These are phyloP conservation scores for Cosmorhoe ocellata DNA, from an alignment of 2,888 invertebrate genomes.

Conservation along the genomic window DNA sequence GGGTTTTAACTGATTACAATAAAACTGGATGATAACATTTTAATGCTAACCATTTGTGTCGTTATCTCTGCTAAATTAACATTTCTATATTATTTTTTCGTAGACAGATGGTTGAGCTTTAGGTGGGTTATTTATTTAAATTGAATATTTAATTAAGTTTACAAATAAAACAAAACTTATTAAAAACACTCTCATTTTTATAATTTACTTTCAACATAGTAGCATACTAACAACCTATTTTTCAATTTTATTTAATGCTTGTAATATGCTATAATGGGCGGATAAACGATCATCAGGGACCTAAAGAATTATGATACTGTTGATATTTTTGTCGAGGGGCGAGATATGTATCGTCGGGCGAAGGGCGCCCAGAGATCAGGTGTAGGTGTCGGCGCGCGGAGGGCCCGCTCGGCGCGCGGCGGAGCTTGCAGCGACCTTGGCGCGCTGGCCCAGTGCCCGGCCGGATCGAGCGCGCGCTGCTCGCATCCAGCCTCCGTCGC, in stretches of 20 bases:
- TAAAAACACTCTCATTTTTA: too few species aligned
- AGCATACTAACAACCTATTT: too few species aligned
- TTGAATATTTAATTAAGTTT: not conserved
- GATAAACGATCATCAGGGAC: too few species aligned
- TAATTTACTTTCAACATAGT: too few species aligned
- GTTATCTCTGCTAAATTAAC: slow-evolving; percentile 11
- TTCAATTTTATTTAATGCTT: too few species aligned
- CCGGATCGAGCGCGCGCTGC: slow-evolving; percentile 24
- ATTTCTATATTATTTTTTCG: slow-evolving; percentile 5
- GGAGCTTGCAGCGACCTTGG: slow-evolving; percentile 36
- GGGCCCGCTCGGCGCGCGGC: slow-evolving; percentile 14
- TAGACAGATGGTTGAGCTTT: not conserved
- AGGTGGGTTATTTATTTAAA: too few species aligned
- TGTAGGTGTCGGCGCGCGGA: slow-evolving; percentile 11
- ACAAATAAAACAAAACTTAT: too few species aligned
- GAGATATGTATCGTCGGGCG: slow-evolving; percentile 4
- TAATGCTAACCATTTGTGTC: slow-evolving; percentile 14
- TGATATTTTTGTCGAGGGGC: not conserved
- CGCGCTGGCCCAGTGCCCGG: slow-evolving; percentile 29
- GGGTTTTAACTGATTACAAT: slow-evolving; percentile 24
- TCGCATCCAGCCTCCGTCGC: slow-evolving; percentile 23
- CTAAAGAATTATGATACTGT: too few species aligned
- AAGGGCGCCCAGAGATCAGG: slow-evolving; percentile 9
- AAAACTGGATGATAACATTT: slow-evolving; percentile 23
- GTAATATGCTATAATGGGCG: too few species aligned